phyloP scores from a whole-genome alignment of 1,140 invertebrate genomes.

The Aethina tumida region DNA sequence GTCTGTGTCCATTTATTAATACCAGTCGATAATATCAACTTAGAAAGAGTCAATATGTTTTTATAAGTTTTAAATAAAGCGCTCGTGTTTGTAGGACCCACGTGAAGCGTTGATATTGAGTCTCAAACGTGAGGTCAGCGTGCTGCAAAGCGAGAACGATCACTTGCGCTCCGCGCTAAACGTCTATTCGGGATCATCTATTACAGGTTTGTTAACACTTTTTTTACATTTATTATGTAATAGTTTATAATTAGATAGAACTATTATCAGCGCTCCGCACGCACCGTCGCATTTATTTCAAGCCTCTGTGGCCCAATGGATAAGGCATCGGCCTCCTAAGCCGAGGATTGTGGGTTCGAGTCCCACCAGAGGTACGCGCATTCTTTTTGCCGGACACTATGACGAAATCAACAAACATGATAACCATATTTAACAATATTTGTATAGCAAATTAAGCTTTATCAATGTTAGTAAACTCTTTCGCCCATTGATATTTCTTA shows the following conservation, averaged over 20 bases:
- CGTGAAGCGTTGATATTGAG: constrained; percentile 83
- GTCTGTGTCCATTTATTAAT: no score
- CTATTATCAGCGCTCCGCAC: constrained; percentile 6
- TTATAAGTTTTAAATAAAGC: no score
- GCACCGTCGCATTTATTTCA: constrained; percentile 8
- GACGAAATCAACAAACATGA: no score
- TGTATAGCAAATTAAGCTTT: no score
- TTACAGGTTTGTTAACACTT: background rate
- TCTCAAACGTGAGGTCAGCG: constrained; percentile 78
- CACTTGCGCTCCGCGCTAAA: constrained; percentile 64
- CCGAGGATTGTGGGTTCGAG: constrained; percentile 63
- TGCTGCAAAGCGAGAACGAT: constrained; percentile 85
- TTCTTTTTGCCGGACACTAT: no score
- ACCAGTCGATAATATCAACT: no score
- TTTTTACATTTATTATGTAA: no score
- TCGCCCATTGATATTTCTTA: no score
- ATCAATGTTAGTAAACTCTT: no score
- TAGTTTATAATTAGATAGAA: constrained; percentile 4
- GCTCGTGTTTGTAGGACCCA: constrained; percentile 59
- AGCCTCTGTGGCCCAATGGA: constrained; percentile 55
- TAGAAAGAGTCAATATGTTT: no score
- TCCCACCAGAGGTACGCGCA: constrained; percentile 59
- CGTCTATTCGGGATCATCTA: constrained; percentile 14
- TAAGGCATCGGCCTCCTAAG: constrained; percentile 64
- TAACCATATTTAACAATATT: no score